Percentiles rank a stretch among this genome's conserved stretches.
Evolutionary conservation across 2,113 vertebrate genomes (phyloP).

Genomic region (Rhea americana): DNA sequence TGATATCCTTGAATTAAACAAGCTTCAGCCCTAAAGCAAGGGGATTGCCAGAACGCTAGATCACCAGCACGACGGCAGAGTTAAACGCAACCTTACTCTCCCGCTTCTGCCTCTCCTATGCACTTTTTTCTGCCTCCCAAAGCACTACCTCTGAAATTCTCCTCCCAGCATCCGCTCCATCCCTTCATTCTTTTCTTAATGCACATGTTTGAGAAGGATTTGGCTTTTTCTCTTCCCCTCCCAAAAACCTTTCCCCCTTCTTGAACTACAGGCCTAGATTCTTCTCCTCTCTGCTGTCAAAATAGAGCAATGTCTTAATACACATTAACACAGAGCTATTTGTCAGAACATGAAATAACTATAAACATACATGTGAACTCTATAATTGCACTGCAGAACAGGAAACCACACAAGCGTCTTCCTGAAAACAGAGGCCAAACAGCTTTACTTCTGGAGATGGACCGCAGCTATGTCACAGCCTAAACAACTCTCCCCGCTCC

Average conservation of each 20-base stretch:
- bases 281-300: accelerated
- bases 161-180: background rate
- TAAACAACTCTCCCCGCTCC: accelerated
- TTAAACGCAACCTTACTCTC: background rate
- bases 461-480: accelerated
- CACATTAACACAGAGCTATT: accelerated
- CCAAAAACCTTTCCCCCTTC: background rate
- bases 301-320: background rate
- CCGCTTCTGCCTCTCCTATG: background rate
- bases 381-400: background rate
- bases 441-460: background rate
- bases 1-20: background rate
- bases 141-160: background rate
- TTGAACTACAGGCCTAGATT: accelerated
- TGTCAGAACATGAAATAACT: accelerated
- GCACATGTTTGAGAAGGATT: too few species aligned
- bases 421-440: background rate
- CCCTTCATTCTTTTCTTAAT: background rate
- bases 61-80: accelerated
- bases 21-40: background rate
- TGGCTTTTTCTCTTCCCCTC: background rate
- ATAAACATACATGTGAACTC: background rate
- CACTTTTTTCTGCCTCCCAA: background rate
- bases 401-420: background rate
- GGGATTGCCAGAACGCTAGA: background rate